These are phyloP conservation scores for Kryphioiulus occultus DNA, from an alignment of 2,888 invertebrate genomes.

Conservation along the genomic window DNA sequence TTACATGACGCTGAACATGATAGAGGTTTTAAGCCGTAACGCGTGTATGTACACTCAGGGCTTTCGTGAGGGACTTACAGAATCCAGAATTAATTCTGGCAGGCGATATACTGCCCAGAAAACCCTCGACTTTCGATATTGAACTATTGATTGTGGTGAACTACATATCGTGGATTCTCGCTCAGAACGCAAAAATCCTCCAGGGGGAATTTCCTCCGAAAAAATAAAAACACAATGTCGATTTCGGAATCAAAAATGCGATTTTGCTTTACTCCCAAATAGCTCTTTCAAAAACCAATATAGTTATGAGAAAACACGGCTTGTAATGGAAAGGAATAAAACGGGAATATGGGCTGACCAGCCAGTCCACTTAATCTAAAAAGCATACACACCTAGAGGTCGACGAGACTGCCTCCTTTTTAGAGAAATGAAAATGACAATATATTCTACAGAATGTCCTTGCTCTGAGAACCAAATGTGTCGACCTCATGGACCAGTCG, in stretches of 20 bases:
- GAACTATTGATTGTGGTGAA: constrained; percentile 9
- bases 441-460: neutral
- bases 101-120: neutral
- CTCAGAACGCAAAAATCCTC: neutral
- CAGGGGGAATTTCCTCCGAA: neutral
- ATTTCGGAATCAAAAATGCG: constrained; percentile 20
- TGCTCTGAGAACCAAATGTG: too few relatives aligned
- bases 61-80: neutral
- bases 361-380: neutral
- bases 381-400: neutral
- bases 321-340: constrained; percentile 1
- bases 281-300: neutral
- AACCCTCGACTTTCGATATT: neutral
- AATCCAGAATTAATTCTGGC: constrained; percentile 11
- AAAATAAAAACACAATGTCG: constrained; percentile 9
- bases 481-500: too few relatives aligned
- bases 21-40: neutral
- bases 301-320: constrained; percentile 14
- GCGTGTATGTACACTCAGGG: neutral
- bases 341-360: neutral
- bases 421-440: neutral
- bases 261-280: constrained; percentile 15
- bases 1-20: constrained; percentile 25
- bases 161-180: neutral
- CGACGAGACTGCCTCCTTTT: neutral